Evolutionary conservation across 2,113 vertebrate genomes (phyloP).

Genomic region (Piliocolobus tephrosceles): DNA sequence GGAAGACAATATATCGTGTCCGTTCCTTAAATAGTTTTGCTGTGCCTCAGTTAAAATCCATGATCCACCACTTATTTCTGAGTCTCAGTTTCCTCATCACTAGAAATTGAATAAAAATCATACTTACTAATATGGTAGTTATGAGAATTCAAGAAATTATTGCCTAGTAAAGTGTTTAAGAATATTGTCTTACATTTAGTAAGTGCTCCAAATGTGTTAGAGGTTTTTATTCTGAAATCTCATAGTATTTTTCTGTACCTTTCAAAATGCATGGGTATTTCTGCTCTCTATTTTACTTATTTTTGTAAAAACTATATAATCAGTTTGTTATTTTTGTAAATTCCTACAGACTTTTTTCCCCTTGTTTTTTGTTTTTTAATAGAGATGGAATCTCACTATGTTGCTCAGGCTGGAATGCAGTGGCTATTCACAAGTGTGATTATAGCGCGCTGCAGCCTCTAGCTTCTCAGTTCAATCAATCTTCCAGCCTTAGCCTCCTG

Average conservation of each 20-base stretch:
- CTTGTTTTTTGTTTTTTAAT: neutral
- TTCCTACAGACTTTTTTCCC: neutral
- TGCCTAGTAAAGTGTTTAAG: neutral
- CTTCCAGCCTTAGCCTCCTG: neutral
- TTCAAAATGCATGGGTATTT: neutral
- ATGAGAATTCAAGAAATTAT: neutral
- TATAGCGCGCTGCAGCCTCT: no score
- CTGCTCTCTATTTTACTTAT: neutral
- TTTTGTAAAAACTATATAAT: neutral
- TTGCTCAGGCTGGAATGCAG: neutral
- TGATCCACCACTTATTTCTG: neutral
- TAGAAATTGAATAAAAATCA: neutral
- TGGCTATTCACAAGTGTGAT: neutral
- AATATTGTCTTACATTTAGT: neutral
- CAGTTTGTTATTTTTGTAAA: neutral
- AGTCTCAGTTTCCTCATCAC: neutral
- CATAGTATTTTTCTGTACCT: neutral
- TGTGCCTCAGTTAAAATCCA: neutral
- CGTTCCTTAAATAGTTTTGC: neutral
- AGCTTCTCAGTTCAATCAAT: neutral
- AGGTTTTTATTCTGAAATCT: neutral
- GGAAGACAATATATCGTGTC: neutral
- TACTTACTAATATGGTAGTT: neutral
- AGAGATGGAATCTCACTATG: neutral
- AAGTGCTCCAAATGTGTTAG: neutral